Evolutionary conservation across 2,888 invertebrate genomes (phyloP), one percentile per base, ranked within the genome.

Genomic region (Orchesella flavescens): DNA sequence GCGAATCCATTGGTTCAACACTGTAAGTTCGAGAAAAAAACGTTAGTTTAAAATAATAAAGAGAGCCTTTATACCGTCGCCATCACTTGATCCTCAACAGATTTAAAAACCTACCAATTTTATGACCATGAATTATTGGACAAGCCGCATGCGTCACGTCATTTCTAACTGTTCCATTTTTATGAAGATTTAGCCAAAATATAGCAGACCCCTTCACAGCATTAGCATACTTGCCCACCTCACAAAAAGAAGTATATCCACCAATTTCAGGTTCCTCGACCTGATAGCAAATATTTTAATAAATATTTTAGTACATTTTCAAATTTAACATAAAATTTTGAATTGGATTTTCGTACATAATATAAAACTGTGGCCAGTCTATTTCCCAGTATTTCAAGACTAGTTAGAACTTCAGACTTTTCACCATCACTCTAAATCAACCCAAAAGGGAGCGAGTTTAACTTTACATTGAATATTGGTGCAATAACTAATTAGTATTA

Each of bases 101-200:
- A n/a, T n/a, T n/a, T n/a, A n/a, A n/a, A n/a, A n/a, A n/a, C 57
- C 7, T 66, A 66, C 66, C 17, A 13, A 72, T 72, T 72, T 72
- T 72, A 15, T 72, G 72, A 10, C 72, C 72, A 55, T 72, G 72
- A 24, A 72, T 49, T n/a, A 72, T 57, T 9, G 72, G 72, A 23
- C 72, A 72, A 5, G 55, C 21, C 4, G 55, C 72, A 17, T 72
- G 72, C 7, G 10, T 17, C 72, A 72, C 72, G 34, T 72, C 72
- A 2, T 57, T 15, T 23, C 72, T 72, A 3, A 23, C 23, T 4
- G 55, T 72, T n/a, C 72, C 72, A 23, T 72, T 72, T 23, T 23
- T 53, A 34, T 72, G 24, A 23, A 55, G 5, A 43, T 72, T 46
- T 72, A 17, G 23, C 72, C 72, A 72, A 15, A 72, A 55, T 15